Evolutionary conservation across 64 coral and sea anemone species (phyloP).

Genomic region (Trachythela sp.): DNA sequence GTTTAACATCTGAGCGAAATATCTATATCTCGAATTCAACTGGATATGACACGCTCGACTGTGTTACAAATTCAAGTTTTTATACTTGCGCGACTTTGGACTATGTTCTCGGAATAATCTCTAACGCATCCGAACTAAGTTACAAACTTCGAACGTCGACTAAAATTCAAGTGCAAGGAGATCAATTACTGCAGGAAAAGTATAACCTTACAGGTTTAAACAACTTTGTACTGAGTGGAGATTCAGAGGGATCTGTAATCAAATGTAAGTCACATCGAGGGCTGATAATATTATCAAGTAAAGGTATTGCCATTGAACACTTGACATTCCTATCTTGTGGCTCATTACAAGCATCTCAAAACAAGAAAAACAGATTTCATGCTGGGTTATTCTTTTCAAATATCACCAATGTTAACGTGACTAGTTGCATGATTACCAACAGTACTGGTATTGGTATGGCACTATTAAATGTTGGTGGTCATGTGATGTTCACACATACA

Average conservation of each 20-base stretch:
- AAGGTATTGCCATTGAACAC: not conserved
- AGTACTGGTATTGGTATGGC: not conserved
- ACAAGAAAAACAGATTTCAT: not conserved
- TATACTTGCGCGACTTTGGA: not conserved
- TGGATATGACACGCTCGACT: not conserved
- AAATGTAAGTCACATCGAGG: not conserved
- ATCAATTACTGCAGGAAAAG: not conserved
- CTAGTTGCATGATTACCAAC: not conserved
- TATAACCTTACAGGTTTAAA: not conserved
- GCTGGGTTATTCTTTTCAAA: not conserved
- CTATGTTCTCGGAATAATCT: not conserved
- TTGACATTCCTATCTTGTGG: not conserved
- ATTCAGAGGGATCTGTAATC: not conserved
- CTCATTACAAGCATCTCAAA: not conserved
- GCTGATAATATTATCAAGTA: not conserved
- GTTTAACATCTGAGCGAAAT: not conserved
- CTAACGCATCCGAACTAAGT: not conserved
- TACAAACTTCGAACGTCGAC: not conserved
- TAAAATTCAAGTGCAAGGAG: not conserved
- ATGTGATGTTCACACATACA: not conserved
- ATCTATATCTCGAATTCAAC: not conserved
- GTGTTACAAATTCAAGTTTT: not conserved
- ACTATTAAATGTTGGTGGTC: conserved; percentile 14
- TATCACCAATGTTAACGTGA: not conserved
- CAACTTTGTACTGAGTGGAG: not conserved